A percentile compares a stretch with the other conserved stretches of the same genome.
These are phyloP conservation scores for Microdon myrmicae DNA, from an alignment of 2,888 invertebrate species.

Conservation along the genomic window DNA sequence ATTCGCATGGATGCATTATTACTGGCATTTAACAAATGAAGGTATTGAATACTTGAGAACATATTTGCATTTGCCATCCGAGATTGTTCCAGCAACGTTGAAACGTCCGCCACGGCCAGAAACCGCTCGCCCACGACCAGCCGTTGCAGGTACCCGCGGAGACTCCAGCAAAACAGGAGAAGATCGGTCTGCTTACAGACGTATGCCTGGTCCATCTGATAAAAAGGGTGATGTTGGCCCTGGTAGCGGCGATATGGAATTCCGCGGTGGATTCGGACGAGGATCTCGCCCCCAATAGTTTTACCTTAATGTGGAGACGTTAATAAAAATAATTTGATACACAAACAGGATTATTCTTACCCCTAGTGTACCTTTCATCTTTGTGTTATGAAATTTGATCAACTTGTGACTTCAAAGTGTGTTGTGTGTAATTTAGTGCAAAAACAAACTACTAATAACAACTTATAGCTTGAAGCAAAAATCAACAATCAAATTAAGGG, in stretches of 20 bases:
- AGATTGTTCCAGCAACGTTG: conserved; percentile 98
- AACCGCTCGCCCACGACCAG: conserved; percentile 81
- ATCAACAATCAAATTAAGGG: too few species aligned
- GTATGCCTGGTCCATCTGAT: conserved; percentile 81
- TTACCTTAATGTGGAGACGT: conserved; percentile 51
- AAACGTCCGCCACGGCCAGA: conserved; percentile 91
- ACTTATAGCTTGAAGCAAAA: too few species aligned
- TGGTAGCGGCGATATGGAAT: conserved; percentile 92
- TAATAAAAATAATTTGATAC: conserved; percentile 50
- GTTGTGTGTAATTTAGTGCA: too few species aligned
- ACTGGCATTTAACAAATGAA: conserved; percentile 97
- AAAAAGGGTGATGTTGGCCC: conserved; percentile 98
- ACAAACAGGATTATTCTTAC: conserved; percentile 5
- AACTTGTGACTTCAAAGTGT: neutral
- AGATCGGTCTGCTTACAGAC: conserved; percentile 85
- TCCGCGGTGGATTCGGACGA: conserved; percentile 85
- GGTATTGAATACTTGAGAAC: conserved; percentile 96
- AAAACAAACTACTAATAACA: too few species aligned
- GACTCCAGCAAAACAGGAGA: conserved; percentile 80
- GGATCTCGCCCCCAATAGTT: conserved; percentile 70
- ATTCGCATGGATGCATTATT: conserved; percentile 99
- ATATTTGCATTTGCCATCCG: conserved; percentile 95
- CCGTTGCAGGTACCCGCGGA: conserved; percentile 76
- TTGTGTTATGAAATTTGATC: too few species aligned
- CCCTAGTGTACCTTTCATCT: too few species aligned